Evolutionary conservation across 23 tunicate genomes (phyloP).

Genomic region (Ascidia mentula): DNA sequence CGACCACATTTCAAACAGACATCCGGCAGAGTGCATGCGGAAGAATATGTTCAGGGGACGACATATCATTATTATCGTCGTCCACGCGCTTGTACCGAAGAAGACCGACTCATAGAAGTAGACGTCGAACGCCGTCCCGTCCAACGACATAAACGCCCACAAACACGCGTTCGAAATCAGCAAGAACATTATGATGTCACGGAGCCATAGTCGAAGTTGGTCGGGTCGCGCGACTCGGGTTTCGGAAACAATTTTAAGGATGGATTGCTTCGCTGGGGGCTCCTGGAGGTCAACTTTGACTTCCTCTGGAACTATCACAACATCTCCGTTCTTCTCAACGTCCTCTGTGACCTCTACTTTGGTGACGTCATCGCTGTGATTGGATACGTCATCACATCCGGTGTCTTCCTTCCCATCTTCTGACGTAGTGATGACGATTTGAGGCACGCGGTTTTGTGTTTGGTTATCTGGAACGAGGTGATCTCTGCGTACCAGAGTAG

Average conservation of each 20-base stretch:
- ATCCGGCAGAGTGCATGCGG: slow-evolving; percentile 82
- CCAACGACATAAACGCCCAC: slow-evolving; percentile 76
- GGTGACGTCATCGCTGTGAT: background rate
- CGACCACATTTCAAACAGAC: slow-evolving; percentile 87
- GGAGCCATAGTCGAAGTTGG: slow-evolving; percentile 29
- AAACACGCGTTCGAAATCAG: slow-evolving; percentile 54
- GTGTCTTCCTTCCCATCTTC: background rate
- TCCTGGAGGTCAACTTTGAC: background rate
- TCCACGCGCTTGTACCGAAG: slow-evolving; percentile 55
- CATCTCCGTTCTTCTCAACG: background rate
- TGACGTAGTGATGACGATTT: slow-evolving; percentile 9
- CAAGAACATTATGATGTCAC: slow-evolving; percentile 65
- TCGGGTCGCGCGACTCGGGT: slow-evolving; percentile 57
- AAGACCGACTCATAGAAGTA: slow-evolving; percentile 39
- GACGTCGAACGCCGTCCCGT: slow-evolving; percentile 49
- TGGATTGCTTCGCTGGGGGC: slow-evolving; percentile 3
- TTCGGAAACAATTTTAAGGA: slow-evolving; percentile 49
- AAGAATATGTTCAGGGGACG: slow-evolving; percentile 68
- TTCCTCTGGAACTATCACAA: background rate
- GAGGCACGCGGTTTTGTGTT: background rate
- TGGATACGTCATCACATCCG: background rate
- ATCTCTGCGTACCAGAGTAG: background rate
- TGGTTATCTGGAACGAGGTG: background rate
- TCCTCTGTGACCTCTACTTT: background rate
- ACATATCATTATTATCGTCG: slow-evolving; percentile 53